A percentile compares a stretch with the other conserved stretches of the same genome.
Conservation (phyloP, 2,797 vertebrate species). For the Hydrophis major region DNA sequence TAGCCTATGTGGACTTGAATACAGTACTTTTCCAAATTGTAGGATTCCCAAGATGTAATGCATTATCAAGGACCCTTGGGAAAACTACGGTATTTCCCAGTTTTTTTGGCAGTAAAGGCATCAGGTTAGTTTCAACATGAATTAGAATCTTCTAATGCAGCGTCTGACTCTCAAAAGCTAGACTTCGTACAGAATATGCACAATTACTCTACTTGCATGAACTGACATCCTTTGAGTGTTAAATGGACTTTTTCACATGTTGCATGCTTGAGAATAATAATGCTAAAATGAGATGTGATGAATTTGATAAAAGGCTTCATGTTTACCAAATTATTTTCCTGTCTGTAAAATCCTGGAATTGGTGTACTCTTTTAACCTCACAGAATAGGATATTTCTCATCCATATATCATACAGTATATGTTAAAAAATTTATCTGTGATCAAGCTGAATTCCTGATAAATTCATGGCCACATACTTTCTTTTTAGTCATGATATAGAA, state of each 20-base stretch:
- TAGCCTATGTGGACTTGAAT: background rate
- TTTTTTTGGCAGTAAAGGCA: background rate
- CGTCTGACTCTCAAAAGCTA: background rate
- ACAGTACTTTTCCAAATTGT: background rate
- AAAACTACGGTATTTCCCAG: background rate
- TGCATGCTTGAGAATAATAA: background rate
- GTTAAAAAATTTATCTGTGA: background rate
- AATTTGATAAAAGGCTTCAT: background rate
- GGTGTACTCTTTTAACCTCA: background rate
- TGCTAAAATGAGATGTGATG: background rate
- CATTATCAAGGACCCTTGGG: background rate
- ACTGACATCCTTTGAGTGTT: background rate
- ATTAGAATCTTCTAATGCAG: background rate
- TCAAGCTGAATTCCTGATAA: background rate
- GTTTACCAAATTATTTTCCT: background rate
- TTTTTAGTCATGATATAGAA: background rate
- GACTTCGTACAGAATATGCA: background rate
- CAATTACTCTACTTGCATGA: background rate
- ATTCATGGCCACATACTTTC: background rate
- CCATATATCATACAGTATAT: background rate
- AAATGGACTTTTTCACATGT: background rate
- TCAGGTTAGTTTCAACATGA: background rate
- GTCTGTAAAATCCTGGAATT: background rate
- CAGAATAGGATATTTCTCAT: background rate
- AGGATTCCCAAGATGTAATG: background rate